Base-by-base conservation (phyloP, 2,797 vertebrate genomes). In the Discoglossus pictus region DNA sequence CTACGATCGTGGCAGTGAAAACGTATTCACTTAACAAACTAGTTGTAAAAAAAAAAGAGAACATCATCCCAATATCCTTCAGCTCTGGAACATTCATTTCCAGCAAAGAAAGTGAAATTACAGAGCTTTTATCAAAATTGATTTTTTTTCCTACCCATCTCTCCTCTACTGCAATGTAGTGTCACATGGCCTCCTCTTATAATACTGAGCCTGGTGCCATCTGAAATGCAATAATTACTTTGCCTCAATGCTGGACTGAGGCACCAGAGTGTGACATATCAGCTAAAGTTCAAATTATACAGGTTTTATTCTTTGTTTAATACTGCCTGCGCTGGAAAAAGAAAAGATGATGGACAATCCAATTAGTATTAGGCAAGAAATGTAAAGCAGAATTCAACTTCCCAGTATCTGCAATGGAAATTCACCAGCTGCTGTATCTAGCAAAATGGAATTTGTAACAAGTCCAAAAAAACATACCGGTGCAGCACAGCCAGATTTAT, bases 51-150 rank as follows among this genome's bases (percentile, higher is more conserved):
- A n/a, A n/a, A n/a, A 62, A 53, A 78, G 67, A 52, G 72, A 67
- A 73, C 70, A 65, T 68, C 17, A 51, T 31, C 42, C 68, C 60
- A 68, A 56, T 64, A 50, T 72, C 69, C 66, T 65, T 72, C 73
- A 51, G 21, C 64, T 74, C 88, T 84, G 73, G 69, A 86, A 79
- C 76, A 73, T 64, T 68, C 80, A 75, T 54, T 43, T 81, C 76
- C 68, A 53, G 9, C 75, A 34, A 16, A 70, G 53, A 77, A 73
- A 5, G 59, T 78, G 71, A 82, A 85, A 86, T 87, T 75, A 80
- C 24, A 75, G 64, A 64, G 74, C 83, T 86, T 89, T 88, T 83
- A 89, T 81, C 72, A 78, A 86, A 87, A 86, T 72, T 60, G 78
- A 79, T 80, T 80, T 74, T 75, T 78, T 61, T 18, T 56, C 56